Evolutionary conservation across 2,797 vertebrate genomes (phyloP).

Genomic region (Scarus forsteni): DNA sequence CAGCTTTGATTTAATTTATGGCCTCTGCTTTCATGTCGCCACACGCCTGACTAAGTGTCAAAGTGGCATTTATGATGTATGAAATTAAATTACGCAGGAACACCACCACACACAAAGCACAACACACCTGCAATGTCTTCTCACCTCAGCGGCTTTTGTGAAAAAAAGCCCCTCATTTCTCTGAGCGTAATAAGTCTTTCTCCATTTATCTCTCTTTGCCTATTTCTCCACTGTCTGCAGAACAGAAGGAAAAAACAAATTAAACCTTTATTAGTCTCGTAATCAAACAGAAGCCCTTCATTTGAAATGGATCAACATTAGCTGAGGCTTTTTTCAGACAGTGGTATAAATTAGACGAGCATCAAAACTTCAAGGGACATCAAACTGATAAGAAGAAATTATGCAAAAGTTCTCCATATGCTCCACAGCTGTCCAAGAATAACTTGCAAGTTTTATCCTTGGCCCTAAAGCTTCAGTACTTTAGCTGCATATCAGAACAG

Average conservation of each 20-base stretch:
- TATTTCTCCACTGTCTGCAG: conserved; percentile 42
- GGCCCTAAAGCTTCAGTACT: background rate
- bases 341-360: background rate
- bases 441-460: conserved; percentile 10
- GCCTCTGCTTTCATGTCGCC: conserved; percentile 71
- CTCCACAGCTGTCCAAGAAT: conserved; percentile 17
- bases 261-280: conserved; percentile 44
- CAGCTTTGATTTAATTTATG: conserved; percentile 80
- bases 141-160: conserved; percentile 63
- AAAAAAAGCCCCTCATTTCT: conserved; percentile 52
- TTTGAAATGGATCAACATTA: conserved; percentile 46
- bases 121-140: conserved; percentile 69
- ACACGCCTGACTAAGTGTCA: conserved; percentile 77
- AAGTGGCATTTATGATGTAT: conserved; percentile 86
- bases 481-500: background rate
- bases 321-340: conserved; percentile 9
- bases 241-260: conserved; percentile 40
- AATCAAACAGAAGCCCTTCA: conserved; percentile 35
- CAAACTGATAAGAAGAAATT: conserved; percentile 3
- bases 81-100: conserved; percentile 84
- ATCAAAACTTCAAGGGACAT: conserved; percentile 23
- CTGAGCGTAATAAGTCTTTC: conserved; percentile 41
- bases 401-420: conserved; percentile 23
- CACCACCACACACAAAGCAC: conserved; percentile 71
- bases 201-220: conserved; percentile 47